phyloP scores from a whole-genome alignment of 2,888 invertebrate genomes.

The Diaprepes abbreviatus region DNA sequence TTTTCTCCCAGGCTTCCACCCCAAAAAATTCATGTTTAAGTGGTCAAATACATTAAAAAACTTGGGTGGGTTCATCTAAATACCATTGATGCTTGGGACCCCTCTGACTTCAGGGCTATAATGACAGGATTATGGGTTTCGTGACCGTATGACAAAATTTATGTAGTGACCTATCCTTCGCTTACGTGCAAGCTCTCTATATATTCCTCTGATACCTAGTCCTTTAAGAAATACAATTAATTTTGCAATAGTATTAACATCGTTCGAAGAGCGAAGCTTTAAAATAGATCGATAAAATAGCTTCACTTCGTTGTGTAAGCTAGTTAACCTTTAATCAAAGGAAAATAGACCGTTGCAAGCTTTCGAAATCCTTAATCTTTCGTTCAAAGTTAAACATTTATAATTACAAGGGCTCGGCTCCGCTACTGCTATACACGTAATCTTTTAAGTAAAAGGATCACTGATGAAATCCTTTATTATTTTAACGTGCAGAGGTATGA shows the following conservation, averaged over 20 bases:
- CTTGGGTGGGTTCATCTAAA: too few species aligned
- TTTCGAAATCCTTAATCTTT: constrained; percentile 14
- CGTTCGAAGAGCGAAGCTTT: background rate
- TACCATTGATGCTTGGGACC: too few species aligned
- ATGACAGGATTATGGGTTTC: too few species aligned
- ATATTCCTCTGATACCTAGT: too few species aligned
- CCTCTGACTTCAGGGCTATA: too few species aligned
- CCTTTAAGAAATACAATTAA: background rate
- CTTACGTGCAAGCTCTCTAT: too few species aligned
- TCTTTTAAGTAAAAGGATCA: constrained; percentile 21
- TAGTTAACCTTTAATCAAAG: constrained; percentile 27
- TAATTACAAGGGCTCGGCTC: constrained; percentile 13
- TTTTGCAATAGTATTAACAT: background rate
- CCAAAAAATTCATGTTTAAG: too few species aligned
- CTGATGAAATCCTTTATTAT: constrained; percentile 24
- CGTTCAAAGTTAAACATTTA: constrained; percentile 23
- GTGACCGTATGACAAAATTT: too few species aligned
- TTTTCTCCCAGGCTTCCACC: too few species aligned
- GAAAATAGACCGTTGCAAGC: constrained; percentile 16
- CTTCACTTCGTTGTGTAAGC: constrained; percentile 11
- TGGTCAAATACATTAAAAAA: too few species aligned
- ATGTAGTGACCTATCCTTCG: too few species aligned
- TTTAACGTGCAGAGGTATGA: constrained; percentile 16
- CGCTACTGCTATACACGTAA: constrained; percentile 4
- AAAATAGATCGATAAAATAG: constrained; percentile 16